Base-by-base conservation (phyloP, 1,140 invertebrate species). In the Venustaconcha ellipsiformis region DNA sequence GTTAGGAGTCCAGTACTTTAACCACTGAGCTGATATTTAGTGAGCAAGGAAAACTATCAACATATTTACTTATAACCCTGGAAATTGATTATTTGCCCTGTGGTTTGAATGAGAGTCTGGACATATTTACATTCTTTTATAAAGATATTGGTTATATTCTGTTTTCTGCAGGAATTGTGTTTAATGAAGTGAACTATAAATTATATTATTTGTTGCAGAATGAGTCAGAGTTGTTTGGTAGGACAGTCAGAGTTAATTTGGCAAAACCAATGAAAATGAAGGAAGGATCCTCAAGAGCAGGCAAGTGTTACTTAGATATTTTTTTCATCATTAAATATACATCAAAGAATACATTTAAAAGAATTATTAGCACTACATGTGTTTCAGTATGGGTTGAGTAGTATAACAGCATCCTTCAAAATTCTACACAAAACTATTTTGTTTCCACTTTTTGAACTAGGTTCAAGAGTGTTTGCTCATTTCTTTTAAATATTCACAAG, bases 211-310 rank as follows among this genome's bases (percentile, higher is more conserved):
- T 30, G 55, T 76, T 80, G 72, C 87, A 98, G 96, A 98, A 99
- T 92, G 97, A 99, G 88, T 96, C 97, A 0, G 98, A 99, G 91
- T 91, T 99, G 20, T 99, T 97, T 93, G 98, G 98, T 0, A 93
- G 96, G 80, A 99, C 97, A 72, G 96, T 99, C 79, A 92, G 97
- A 85, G 97, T 99, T 1, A 99, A 99, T 89, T 93, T 99, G 78
- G 98, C 98, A 0, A 98, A 98, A 84, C 98, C 98, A 37, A 87
- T 88, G 82, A 87, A 88, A 67, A 20, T 76, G 18, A 76, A 76
- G 56, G 74, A 76, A 60, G 74, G 74, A n/a, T 64, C 71, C 67
- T 55, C 69, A 0, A 76, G 56, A 62, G 74, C 74, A 65, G 74
- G 74, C 71, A 72, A 30, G 12, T 14, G 5, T 26, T 23, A 15